These are phyloP conservation scores for Macrobrachium rosenbergii DNA, from an alignment of 1,140 invertebrate species.

Conservation along the genomic window DNA sequence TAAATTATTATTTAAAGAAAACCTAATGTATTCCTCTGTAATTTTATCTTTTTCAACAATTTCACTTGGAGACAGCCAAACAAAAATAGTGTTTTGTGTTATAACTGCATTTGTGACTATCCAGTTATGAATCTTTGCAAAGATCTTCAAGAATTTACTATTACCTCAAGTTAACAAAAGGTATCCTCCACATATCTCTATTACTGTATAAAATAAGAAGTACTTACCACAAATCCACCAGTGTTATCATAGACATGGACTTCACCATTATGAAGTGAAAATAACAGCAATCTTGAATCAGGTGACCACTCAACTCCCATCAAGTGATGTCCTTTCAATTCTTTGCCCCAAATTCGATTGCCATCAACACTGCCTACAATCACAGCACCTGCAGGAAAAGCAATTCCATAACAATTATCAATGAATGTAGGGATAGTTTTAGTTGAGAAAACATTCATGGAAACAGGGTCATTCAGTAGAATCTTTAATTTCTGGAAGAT, in stretches of 20 bases:
- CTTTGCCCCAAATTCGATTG: constrained; percentile 98
- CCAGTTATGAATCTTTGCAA: too few species aligned
- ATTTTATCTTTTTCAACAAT: too few species aligned
- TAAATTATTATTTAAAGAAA: too few species aligned
- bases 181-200: neutral
- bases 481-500: neutral
- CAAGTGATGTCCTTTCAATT: constrained; percentile 85
- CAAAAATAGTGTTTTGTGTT: too few species aligned
- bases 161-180: too few species aligned
- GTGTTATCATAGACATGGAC: constrained; percentile 95
- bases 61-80: too few species aligned
- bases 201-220: neutral
- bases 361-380: constrained; percentile 97
- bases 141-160: too few species aligned
- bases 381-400: constrained; percentile 76
- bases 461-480: too few species aligned
- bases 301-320: constrained; percentile 94
- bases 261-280: constrained; percentile 91
- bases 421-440: neutral
- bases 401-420: neutral
- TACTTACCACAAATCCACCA: constrained; percentile 79
- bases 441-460: neutral
- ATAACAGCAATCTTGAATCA: constrained; percentile 89
- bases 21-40: too few species aligned
- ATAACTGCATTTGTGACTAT: too few species aligned